Percentiles rank a stretch among this genome's conserved stretches.
Conservation (phyloP, 2,113 vertebrate species). For the Saguinus midas region DNA sequence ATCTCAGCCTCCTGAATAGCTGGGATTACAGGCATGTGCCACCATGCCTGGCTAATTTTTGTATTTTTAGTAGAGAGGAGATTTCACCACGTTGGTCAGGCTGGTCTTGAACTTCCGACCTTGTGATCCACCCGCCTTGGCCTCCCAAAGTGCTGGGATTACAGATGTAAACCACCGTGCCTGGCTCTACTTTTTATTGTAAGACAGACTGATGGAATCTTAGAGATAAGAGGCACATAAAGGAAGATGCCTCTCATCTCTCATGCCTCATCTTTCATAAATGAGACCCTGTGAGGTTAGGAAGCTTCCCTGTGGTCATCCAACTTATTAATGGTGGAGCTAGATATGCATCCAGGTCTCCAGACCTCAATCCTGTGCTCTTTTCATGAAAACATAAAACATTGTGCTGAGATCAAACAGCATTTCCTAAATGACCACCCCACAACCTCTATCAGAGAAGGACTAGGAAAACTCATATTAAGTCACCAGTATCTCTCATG, state of each 20-base stretch:
- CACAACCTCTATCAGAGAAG: neutral
- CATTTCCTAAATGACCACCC: slow-evolving; percentile 9
- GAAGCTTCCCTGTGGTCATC: neutral
- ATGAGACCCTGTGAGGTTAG: neutral
- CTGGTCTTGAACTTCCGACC: no score
- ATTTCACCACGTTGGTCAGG: no score
- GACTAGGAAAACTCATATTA: neutral
- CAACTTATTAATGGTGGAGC: neutral
- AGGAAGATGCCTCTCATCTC: neutral
- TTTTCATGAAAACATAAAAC: neutral
- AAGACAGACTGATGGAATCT: neutral
- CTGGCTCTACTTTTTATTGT: neutral
- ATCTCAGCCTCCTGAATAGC: no score
- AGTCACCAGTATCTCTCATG: neutral
- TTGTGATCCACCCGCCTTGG: no score
- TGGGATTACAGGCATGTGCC: no score
- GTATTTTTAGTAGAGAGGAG: no score
- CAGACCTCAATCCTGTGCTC: neutral
- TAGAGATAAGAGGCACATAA: neutral
- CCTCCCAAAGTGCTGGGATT: no score
- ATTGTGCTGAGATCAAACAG: neutral
- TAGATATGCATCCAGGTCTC: neutral
- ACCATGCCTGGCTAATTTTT: no score
- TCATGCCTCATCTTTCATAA: neutral
- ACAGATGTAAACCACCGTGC: no score